Evolutionary conservation across 37 sponge, comb jelly and placozoan genomes (phyloP).

Genomic region (Halichondria panicea): DNA sequence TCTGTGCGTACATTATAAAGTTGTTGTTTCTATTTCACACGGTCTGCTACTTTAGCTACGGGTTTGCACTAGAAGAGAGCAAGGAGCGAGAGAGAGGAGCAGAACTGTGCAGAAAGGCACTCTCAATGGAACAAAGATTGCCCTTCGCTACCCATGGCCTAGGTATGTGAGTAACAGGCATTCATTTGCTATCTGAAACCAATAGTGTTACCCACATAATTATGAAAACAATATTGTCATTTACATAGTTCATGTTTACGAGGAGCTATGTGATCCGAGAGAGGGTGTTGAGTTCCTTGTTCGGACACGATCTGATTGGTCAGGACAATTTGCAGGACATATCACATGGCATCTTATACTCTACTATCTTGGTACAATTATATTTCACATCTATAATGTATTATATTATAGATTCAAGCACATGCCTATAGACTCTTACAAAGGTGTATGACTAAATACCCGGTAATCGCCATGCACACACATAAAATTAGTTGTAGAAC

Average conservation of each 20-base stretch:
- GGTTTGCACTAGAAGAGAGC: constrained; percentile 47
- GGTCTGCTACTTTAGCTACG: constrained; percentile 23
- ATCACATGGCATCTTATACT: constrained; percentile 76
- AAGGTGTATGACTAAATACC: too few relatives aligned
- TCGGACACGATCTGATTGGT: constrained; percentile 56
- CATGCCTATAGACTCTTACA: not conserved
- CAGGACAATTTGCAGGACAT: constrained; percentile 30
- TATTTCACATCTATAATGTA: not conserved
- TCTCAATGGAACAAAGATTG: constrained; percentile 14
- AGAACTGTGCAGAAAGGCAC: constrained; percentile 19
- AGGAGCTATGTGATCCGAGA: constrained; percentile 43
- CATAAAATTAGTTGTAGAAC: too few relatives aligned
- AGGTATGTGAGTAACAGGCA: constrained; percentile 23
- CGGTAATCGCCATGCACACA: too few relatives aligned
- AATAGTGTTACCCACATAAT: not conserved
- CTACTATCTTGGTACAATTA: constrained; percentile 66
- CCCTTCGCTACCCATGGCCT: constrained; percentile 49
- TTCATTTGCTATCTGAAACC: not conserved
- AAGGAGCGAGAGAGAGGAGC: constrained; percentile 44
- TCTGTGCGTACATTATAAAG: too few relatives aligned
- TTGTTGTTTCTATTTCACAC: not conserved
- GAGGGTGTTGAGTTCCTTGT: constrained; percentile 73
- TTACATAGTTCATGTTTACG: not conserved
- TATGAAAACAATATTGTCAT: not conserved
- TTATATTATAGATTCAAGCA: not conserved